Evolutionary conservation across 2,113 vertebrate genomes (phyloP).

Genomic region (Xiphophorus hellerii): DNA sequence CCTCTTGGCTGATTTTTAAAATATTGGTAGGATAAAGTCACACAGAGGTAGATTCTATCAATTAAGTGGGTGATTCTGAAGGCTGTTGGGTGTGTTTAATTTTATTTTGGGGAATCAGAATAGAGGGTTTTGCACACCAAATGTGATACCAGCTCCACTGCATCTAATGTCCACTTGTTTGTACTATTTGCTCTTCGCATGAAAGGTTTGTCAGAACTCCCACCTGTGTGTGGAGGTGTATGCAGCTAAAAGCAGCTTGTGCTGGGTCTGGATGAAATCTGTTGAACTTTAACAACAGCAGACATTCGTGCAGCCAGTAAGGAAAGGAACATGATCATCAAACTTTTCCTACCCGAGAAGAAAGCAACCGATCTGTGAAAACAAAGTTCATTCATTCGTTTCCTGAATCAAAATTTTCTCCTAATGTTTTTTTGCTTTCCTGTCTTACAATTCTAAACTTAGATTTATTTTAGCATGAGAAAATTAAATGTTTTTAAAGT

Average conservation of each 20-base stretch:
- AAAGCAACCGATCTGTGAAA: background rate
- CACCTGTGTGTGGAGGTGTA: background rate
- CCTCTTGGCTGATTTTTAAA: too few relatives aligned
- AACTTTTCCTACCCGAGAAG: background rate
- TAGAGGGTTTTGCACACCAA: background rate
- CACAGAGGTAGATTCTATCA: too few relatives aligned
- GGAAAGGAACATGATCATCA: background rate
- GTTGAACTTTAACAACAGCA: background rate
- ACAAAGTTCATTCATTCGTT: background rate
- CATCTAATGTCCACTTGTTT: background rate
- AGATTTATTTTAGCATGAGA: background rate
- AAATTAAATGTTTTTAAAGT: background rate
- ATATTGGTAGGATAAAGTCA: too few relatives aligned
- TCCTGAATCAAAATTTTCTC: background rate
- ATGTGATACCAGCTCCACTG: background rate
- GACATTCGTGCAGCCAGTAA: background rate
- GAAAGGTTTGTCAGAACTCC: background rate
- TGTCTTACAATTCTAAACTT: background rate
- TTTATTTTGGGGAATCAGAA: too few relatives aligned
- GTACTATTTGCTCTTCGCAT: background rate
- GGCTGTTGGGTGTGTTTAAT: too few relatives aligned
- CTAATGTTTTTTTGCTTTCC: background rate
- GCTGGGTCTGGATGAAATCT: background rate
- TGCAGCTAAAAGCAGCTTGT: background rate
- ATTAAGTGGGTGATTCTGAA: too few relatives aligned